Percentiles rank a stretch among this genome's conserved stretches.
Conservation (phyloP, 2,888 invertebrate species). For the Venusia cambrica region DNA sequence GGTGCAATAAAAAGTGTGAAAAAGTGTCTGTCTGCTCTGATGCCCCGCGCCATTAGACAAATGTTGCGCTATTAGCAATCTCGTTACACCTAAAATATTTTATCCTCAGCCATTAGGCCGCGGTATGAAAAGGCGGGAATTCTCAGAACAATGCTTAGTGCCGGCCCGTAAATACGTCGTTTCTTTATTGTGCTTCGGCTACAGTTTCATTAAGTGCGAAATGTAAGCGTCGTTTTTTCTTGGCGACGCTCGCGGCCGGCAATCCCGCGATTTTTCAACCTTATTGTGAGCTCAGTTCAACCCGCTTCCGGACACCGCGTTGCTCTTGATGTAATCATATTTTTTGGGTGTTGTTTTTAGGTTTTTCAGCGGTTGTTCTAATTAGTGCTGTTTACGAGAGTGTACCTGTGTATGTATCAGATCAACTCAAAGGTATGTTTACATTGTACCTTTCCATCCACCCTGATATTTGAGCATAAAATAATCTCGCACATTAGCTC, state of each 20-base stretch:
- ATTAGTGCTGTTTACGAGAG: too few relatives aligned
- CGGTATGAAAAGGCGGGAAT: constrained; percentile 49
- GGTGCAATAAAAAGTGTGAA: not conserved
- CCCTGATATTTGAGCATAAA: too few relatives aligned
- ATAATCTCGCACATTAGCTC: too few relatives aligned
- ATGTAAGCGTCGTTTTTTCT: constrained; percentile 70
- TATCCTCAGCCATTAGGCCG: constrained; percentile 53
- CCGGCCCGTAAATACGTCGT: constrained; percentile 61
- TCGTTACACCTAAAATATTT: constrained; percentile 49
- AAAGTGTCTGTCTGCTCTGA: constrained; percentile 15
- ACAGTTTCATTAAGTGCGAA: constrained; percentile 79
- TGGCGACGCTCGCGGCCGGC: constrained; percentile 60
- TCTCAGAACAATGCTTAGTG: constrained; percentile 64
- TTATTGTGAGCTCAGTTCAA: constrained; percentile 66
- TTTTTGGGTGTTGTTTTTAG: too few relatives aligned
- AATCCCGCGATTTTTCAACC: constrained; percentile 75
- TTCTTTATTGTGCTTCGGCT: constrained; percentile 73
- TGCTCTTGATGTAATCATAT: too few relatives aligned
- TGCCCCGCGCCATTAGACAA: constrained; percentile 31
- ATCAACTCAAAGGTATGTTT: too few relatives aligned
- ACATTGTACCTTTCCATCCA: too few relatives aligned
- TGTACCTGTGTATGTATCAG: too few relatives aligned
- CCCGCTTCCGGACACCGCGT: constrained; percentile 11
- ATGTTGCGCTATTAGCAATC: constrained; percentile 35
- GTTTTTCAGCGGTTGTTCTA: too few relatives aligned